These are phyloP conservation scores for Hippopotamyrus pictus DNA, from an alignment of 2,797 vertebrate genomes.

Conservation along the genomic window DNA sequence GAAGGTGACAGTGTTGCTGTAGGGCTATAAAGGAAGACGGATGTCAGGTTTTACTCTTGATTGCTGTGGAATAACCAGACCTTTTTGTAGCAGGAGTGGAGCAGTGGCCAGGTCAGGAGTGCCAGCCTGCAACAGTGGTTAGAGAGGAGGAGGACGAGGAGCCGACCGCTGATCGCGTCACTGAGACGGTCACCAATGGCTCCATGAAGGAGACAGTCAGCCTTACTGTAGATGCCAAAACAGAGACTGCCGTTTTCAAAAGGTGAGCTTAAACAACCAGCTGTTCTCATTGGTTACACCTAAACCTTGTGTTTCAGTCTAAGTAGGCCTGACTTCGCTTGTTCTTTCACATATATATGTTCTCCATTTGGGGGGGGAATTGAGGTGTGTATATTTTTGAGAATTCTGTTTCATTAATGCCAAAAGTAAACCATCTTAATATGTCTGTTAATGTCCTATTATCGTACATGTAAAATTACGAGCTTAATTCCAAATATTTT, in stretches of 20 bases:
- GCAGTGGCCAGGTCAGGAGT: slow-evolving; percentile 49
- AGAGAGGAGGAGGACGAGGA: slow-evolving; percentile 70
- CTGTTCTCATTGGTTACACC: neutral
- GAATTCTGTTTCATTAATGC: neutral
- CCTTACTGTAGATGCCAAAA: slow-evolving; percentile 98
- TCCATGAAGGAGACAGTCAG: slow-evolving; percentile 98
- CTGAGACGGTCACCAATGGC: slow-evolving; percentile 96
- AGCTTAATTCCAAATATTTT: neutral
- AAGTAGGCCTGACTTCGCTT: neutral
- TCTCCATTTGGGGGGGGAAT: neutral
- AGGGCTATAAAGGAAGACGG: neutral
- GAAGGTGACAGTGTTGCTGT: slow-evolving; percentile 62
- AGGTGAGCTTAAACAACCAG: slow-evolving; percentile 67
- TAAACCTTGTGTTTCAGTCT: neutral
- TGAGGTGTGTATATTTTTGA: neutral
- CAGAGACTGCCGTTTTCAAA: slow-evolving; percentile 96
- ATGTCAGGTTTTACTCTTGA: neutral
- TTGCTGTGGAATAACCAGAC: neutral
- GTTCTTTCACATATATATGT: neutral
- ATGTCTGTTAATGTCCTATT: neutral
- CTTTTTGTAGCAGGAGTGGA: slow-evolving; percentile 46
- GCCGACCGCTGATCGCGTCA: slow-evolving; percentile 74
- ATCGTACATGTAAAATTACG: neutral
- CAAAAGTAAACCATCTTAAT: neutral
- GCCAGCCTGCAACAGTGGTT: slow-evolving; percentile 37